phyloP scores from a whole-genome alignment of 2,888 invertebrate genomes.

The Drosophila pseudotalamancana region DNA sequence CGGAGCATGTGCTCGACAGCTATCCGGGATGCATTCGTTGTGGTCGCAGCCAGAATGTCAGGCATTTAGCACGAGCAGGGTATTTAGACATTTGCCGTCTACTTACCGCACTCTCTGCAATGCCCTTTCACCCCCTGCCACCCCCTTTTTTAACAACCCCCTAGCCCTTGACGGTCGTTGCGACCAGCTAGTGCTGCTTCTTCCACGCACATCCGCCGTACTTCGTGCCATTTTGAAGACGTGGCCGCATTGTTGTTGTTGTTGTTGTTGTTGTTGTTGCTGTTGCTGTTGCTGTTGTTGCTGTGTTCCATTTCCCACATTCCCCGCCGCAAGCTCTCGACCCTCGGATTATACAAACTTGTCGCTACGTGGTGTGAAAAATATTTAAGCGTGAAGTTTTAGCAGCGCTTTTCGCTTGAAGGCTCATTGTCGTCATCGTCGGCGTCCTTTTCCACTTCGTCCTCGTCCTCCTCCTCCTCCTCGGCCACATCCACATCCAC shows the following conservation, averaged over 20 bases:
- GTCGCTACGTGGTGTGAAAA: slow-evolving; percentile 78
- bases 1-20: slow-evolving; percentile 1
- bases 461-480: slow-evolving; percentile 8
- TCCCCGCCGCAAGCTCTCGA: slow-evolving; percentile 15
- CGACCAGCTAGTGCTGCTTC: slow-evolving; percentile 31
- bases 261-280: not conserved
- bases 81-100: slow-evolving; percentile 76
- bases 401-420: slow-evolving; percentile 79
- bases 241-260: slow-evolving; percentile 35
- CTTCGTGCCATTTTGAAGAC: slow-evolving; percentile 56
- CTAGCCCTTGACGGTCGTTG: too few relatives aligned
- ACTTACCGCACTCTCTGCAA: slow-evolving; percentile 43
- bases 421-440: slow-evolving; percentile 71
- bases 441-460: slow-evolving; percentile 15
- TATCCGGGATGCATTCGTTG: slow-evolving; percentile 46
- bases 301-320: slow-evolving; percentile 4
- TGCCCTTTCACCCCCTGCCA: not conserved
- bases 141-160: too few relatives aligned
- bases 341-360: slow-evolving; percentile 63
- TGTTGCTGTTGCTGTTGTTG: not conserved
- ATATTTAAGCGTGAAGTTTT: slow-evolving; percentile 79
- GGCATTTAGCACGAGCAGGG: slow-evolving; percentile 76
- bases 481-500: slow-evolving; percentile 7
- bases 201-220: slow-evolving; percentile 68
- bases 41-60: slow-evolving; percentile 67